These are phyloP conservation scores for Glaucidium brasilianum DNA, from an alignment of 2,113 vertebrate genomes.

Conservation along the genomic window DNA sequence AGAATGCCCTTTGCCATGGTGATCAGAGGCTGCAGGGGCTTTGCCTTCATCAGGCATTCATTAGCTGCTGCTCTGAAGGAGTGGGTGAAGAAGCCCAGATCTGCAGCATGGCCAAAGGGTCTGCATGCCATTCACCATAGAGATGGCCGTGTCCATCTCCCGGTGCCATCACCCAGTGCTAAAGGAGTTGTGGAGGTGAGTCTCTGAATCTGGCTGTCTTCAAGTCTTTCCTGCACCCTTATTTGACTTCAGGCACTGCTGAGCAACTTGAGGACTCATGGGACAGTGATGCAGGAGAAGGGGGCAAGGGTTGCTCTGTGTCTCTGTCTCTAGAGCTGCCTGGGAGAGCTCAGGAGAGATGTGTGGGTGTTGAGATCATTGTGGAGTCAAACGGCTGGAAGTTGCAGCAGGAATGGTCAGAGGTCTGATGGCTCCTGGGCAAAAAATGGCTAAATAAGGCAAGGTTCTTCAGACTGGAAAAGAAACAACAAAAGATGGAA, in stretches of 20 bases:
- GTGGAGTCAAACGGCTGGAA: not conserved
- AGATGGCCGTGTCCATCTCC: not conserved
- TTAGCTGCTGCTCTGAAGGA: not conserved
- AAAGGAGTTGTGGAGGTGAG: not conserved
- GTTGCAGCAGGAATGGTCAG: not conserved
- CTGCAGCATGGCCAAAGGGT: rapidly evolving
- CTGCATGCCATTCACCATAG: rapidly evolving
- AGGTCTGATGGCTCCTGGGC: not conserved
- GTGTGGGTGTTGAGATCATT: not conserved
- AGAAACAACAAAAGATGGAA: not conserved
- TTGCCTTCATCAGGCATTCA: not conserved
- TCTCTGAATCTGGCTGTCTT: not conserved
- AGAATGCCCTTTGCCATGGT: not conserved
- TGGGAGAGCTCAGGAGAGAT: not conserved
- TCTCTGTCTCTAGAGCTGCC: not conserved
- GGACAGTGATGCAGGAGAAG: not conserved
- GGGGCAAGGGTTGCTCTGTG: not conserved
- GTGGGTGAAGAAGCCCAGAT: not conserved
- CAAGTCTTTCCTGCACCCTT: not conserved
- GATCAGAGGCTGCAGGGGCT: not conserved
- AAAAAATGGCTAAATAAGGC: not conserved
- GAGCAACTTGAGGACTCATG: not conserved
- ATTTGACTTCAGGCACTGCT: not conserved
- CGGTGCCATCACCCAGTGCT: not conserved
- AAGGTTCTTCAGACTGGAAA: not conserved